phyloP scores from a whole-genome alignment of 2,113 vertebrate genomes.

The Mellivora capensis region DNA sequence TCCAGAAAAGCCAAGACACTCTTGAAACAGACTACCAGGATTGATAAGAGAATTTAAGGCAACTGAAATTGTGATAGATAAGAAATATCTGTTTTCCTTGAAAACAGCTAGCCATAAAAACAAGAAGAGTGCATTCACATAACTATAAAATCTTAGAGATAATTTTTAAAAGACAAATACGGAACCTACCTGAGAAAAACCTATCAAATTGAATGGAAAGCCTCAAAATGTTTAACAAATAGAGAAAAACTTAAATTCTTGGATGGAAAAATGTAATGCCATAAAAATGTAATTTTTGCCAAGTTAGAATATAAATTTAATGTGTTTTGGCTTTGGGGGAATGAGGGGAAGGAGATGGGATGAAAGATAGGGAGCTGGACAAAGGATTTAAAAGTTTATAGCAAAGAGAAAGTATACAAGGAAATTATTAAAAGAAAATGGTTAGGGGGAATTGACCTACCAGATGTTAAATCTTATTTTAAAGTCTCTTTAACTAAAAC shows the following conservation, averaged over 20 bases:
- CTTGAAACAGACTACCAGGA: neutral
- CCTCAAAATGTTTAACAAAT: neutral
- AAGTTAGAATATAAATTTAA: slow-evolving; percentile 9
- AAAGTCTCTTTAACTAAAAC: slow-evolving; percentile 11
- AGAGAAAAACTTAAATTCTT: slow-evolving; percentile 16
- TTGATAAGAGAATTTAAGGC: neutral
- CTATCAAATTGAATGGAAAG: neutral
- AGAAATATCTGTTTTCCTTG: neutral
- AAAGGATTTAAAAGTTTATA: neutral
- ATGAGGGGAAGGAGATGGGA: neutral
- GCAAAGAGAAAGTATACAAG: neutral
- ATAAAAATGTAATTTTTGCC: neutral
- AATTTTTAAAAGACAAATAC: neutral
- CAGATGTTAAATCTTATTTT: neutral
- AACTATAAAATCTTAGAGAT: neutral
- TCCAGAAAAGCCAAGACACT: neutral
- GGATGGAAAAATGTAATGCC: neutral
- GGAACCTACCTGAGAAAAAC: neutral
- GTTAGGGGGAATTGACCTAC: neutral
- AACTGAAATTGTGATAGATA: neutral
- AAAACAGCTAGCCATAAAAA: neutral
- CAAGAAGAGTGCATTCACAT: neutral
- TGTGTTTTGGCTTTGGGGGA: neutral
- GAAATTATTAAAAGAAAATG: slow-evolving; percentile 6
- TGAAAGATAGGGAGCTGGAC: neutral